Conservation (phyloP, 2,888 invertebrate species). For the Hipparchia semele region DNA sequence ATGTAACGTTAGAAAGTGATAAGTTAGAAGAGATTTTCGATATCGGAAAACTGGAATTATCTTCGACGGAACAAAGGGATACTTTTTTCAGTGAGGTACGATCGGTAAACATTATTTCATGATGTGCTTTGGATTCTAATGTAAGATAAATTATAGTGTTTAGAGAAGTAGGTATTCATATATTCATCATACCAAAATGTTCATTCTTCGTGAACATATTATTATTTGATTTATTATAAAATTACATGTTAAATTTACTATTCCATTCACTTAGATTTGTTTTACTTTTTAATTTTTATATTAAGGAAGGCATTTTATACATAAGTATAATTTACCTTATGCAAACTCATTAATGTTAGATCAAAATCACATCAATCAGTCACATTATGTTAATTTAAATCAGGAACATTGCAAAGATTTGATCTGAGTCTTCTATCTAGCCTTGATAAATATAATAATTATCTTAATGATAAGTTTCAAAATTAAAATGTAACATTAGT, state of each 20-base stretch:
- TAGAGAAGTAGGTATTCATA: neutral
- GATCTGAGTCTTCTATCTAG: too few species aligned
- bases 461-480: too few species aligned
- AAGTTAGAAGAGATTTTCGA: constrained; percentile 82
- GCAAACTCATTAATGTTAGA: too few species aligned
- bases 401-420: neutral
- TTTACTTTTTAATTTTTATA: neutral
- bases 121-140: constrained; percentile 31
- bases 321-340: too few species aligned
- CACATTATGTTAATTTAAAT: neutral
- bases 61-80: constrained; percentile 84
- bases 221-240: neutral
- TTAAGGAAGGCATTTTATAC: neutral
- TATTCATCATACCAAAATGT: too few species aligned
- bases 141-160: constrained; percentile 3
- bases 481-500: too few species aligned
- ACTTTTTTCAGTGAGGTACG: constrained; percentile 86
- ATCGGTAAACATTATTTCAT: constrained; percentile 67
- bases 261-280: neutral
- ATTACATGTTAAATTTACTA: neutral
- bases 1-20: constrained; percentile 86
- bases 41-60: constrained; percentile 81
- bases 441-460: too few species aligned
- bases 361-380: neutral
- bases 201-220: neutral